Conservation (phyloP, 2,113 vertebrate species). For the Ciconia boyciana region DNA sequence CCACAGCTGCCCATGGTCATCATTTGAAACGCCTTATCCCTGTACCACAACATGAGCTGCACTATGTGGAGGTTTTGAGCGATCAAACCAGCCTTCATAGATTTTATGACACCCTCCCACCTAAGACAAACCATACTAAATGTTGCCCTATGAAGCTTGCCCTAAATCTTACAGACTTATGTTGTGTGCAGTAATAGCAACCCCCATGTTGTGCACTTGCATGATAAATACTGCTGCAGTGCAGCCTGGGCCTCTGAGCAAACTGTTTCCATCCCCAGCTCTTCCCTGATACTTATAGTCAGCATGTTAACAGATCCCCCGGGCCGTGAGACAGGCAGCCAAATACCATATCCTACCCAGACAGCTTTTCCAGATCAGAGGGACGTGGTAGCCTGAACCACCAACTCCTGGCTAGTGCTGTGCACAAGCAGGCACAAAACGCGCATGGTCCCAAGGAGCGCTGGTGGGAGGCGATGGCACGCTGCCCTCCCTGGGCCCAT, state of each 20-base stretch:
- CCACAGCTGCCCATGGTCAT: no score
- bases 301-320: no score
- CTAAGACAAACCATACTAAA: neutral
- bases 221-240: neutral
- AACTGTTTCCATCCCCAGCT: neutral
- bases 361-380: neutral
- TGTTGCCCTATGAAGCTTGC: neutral
- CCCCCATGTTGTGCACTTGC: accelerated
- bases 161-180: neutral
- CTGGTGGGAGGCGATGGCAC: neutral
- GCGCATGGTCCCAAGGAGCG: accelerated
- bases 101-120: neutral
- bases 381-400: neutral
- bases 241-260: no score
- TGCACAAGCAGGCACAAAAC: neutral
- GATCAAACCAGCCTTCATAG: no score
- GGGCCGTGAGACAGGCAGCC: neutral
- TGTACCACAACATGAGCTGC: neutral
- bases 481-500: neutral
- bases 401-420: neutral
- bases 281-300: neutral
- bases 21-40: neutral
- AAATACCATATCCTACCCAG: neutral
- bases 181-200: neutral
- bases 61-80: no score